These are phyloP conservation scores for Salvelinus namaycush DNA, from an alignment of 2,113 vertebrate genomes.

Conservation along the genomic window DNA sequence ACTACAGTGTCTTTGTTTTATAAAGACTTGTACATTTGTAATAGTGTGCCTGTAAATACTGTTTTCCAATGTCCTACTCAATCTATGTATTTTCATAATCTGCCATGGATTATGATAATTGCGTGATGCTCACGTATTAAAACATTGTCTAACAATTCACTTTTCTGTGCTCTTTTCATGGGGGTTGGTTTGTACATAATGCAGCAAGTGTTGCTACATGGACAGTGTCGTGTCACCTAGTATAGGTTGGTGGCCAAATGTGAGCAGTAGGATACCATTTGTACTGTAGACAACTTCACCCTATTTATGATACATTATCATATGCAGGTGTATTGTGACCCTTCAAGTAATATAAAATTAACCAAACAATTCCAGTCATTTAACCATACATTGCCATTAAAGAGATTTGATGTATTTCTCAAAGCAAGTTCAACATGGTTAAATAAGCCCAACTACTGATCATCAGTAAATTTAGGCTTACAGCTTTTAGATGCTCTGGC, in stretches of 20 bases:
- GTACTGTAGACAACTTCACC: background rate
- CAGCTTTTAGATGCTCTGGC: too few species aligned
- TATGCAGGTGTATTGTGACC: too few species aligned
- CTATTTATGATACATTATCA: too few species aligned
- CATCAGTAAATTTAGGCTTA: too few species aligned
- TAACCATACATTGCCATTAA: too few species aligned
- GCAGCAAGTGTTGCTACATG: background rate
- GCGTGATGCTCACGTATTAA: slow-evolving; percentile 61
- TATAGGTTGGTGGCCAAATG: background rate
- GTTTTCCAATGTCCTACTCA: slow-evolving; percentile 39
- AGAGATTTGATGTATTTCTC: too few species aligned
- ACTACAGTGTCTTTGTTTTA: slow-evolving; percentile 60
- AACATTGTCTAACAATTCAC: slow-evolving; percentile 18
- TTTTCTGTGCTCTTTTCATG: slow-evolving; percentile 3
- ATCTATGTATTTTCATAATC: slow-evolving; percentile 62
- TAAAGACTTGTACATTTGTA: slow-evolving; percentile 63
- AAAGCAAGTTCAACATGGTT: too few species aligned
- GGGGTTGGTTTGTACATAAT: background rate
- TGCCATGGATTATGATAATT: slow-evolving; percentile 36
- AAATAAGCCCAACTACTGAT: too few species aligned
- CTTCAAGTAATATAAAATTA: too few species aligned
- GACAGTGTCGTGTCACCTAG: background rate
- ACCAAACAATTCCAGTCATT: too few species aligned
- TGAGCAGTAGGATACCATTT: background rate
- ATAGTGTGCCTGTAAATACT: slow-evolving; percentile 45